Percentiles rank a stretch among this genome's conserved stretches.
These are phyloP conservation scores for Cerastoderma edule DNA, from an alignment of 2,888 invertebrate genomes.

Conservation along the genomic window DNA sequence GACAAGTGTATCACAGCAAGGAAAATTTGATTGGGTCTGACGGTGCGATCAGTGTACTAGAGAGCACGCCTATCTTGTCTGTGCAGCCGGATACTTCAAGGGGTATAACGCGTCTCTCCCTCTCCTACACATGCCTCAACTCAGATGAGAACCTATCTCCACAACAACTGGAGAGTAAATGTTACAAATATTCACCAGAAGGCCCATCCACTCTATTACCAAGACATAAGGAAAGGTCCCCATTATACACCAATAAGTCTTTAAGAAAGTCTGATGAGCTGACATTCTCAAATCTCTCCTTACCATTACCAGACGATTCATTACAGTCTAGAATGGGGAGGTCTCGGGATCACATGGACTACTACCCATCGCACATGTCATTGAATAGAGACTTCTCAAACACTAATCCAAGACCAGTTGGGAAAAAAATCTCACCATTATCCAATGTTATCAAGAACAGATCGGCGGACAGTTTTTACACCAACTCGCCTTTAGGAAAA, in stretches of 20 bases:
- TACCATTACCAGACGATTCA: slow-evolving; percentile 52
- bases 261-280: slow-evolving; percentile 16
- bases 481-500: slow-evolving; percentile 37
- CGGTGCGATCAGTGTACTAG: slow-evolving; percentile 13
- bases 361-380: background rate
- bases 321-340: background rate
- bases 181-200: slow-evolving; percentile 29
- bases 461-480: slow-evolving; percentile 43
- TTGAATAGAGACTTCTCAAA: background rate
- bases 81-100: slow-evolving; percentile 42
- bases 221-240: background rate
- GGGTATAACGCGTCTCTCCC: slow-evolving; percentile 51
- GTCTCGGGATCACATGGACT: background rate
- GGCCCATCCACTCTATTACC: slow-evolving; percentile 21
- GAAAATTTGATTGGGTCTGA: slow-evolving; percentile 15
- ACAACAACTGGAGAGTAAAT: slow-evolving; percentile 7
- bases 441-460: slow-evolving; percentile 9
- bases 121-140: slow-evolving; percentile 42
- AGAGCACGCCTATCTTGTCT: slow-evolving; percentile 29
- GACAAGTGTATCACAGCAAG: background rate
- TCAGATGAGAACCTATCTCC: background rate
- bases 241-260: background rate
- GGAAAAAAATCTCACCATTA: slow-evolving; percentile 14
- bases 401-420: background rate
- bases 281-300: slow-evolving; percentile 52